Conservation (phyloP, 2,113 vertebrate genomes). For the Seriola aureovittata region DNA sequence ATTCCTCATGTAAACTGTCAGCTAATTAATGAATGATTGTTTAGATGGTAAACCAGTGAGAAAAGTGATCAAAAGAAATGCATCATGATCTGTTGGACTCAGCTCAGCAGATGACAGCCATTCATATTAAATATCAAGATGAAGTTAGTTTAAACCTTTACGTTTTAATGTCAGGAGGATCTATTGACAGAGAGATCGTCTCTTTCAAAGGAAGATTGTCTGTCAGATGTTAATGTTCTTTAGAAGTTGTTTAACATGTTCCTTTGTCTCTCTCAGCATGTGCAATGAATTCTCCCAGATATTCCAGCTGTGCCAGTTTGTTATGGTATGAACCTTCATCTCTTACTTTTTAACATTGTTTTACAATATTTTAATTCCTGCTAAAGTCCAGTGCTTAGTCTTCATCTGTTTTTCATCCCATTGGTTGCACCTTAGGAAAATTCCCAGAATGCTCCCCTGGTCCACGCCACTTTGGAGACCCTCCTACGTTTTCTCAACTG, state of each 20-base stretch:
- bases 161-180: no score
- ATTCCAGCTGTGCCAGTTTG: slow-evolving; percentile 99
- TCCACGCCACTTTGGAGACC: slow-evolving; percentile 97
- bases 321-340: slow-evolving; percentile 89
- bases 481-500: slow-evolving; percentile 98
- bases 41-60: background rate
- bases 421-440: slow-evolving; percentile 90
- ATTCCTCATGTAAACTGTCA: background rate
- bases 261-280: slow-evolving; percentile 87
- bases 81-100: no score
- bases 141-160: no score
- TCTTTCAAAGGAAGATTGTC: background rate
- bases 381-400: background rate
- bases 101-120: no score
- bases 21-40: background rate
- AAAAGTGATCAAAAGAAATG: background rate
- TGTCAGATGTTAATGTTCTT: background rate
- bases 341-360: background rate
- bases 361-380: accelerated
- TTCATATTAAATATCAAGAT: no score
- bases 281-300: slow-evolving; percentile 99
- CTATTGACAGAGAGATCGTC: no score
- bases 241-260: background rate
- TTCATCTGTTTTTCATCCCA: slow-evolving; percentile 12
- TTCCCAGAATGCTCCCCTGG: slow-evolving; percentile 98